Evolutionary conservation across 2,113 vertebrate species (phyloP).

Genomic region (Gavia stellata): DNA sequence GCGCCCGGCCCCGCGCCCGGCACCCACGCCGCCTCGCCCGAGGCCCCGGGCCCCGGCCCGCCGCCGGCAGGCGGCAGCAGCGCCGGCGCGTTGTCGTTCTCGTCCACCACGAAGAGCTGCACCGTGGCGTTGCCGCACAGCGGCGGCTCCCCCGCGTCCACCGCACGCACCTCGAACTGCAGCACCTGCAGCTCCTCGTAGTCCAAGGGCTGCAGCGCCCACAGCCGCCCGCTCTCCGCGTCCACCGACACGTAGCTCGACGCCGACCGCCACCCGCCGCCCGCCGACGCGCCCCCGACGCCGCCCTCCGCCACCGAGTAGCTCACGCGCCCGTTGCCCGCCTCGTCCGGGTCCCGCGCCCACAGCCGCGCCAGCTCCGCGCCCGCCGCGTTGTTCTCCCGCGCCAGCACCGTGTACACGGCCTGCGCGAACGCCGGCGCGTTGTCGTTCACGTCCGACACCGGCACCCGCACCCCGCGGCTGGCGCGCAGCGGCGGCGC

Average conservation of each 20-base stretch:
- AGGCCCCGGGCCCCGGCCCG: no score
- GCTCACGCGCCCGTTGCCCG: constrained; percentile 64
- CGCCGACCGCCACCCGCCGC: background rate
- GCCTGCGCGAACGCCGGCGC: constrained; percentile 64
- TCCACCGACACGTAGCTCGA: constrained; percentile 58
- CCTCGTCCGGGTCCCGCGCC: constrained; percentile 66
- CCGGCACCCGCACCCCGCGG: background rate
- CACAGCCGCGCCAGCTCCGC: constrained; percentile 65
- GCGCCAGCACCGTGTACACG: constrained; percentile 62
- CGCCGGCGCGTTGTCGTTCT: no score
- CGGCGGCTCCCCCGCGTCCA: no score
- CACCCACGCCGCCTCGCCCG: no score
- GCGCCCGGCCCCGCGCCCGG: no score
- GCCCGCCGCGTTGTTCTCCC: constrained; percentile 65
- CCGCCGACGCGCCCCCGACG: background rate
- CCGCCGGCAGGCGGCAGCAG: no score
- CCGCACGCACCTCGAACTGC: no score
- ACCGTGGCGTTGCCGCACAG: no score
- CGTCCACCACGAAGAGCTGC: no score
- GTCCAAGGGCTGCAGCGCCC: no score
- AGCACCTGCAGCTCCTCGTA: no score
- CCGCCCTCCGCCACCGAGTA: constrained; percentile 67
- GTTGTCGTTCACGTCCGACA: no score
- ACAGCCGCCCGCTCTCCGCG: background rate
- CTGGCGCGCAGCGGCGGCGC: background rate